Evolutionary conservation across 1,140 invertebrate genomes (phyloP).

Genomic region (Muscidifurax raptorellus): DNA sequence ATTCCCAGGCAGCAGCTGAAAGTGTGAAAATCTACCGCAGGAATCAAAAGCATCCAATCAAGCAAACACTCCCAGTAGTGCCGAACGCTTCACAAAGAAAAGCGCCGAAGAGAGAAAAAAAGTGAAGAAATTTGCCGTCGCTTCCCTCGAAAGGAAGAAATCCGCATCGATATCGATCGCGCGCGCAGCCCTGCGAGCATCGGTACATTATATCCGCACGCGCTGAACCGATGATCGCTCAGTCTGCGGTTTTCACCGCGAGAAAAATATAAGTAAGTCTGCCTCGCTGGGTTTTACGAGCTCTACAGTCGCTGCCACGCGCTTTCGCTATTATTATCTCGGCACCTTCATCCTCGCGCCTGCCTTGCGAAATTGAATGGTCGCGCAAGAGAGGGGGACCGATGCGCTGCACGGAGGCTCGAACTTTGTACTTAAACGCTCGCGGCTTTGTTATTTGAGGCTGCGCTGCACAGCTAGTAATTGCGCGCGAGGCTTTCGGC

Average conservation of each 20-base stretch:
- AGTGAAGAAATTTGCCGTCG: background rate
- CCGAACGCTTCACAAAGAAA: background rate
- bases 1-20: background rate
- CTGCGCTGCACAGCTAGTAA: background rate
- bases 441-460: constrained; percentile 16
- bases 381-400: background rate
- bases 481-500: background rate
- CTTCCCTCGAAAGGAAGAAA: background rate
- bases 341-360: constrained; percentile 17
- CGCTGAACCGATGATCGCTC: background rate
- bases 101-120: background rate
- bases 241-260: background rate
- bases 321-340: constrained; percentile 42
- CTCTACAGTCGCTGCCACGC: constrained; percentile 4
- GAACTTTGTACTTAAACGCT: constrained; percentile 5
- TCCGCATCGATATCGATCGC: background rate
- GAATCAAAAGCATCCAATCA: background rate
- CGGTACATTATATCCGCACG: no score
- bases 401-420: background rate
- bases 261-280: background rate
- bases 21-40: background rate
- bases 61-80: background rate
- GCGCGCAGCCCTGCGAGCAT: background rate
- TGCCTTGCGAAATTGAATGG: constrained; percentile 22
- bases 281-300: constrained; percentile 28